Conservation (phyloP, 2,888 invertebrate genomes). For the Dexiosoma caninum region DNA sequence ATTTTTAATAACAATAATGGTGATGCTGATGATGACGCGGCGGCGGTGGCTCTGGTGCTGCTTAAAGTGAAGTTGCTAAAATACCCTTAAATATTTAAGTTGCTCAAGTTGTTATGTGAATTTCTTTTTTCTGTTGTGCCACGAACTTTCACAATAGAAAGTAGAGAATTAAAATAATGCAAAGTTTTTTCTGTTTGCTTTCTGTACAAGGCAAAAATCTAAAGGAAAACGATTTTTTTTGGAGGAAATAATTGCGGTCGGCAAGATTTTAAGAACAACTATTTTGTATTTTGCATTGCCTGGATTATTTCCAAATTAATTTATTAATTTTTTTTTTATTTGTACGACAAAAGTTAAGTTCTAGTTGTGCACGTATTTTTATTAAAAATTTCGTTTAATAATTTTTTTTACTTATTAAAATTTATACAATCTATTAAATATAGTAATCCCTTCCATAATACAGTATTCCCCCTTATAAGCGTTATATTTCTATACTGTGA, state of each 20-base stretch:
- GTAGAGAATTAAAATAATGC: neutral
- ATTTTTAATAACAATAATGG: constrained; percentile 34
- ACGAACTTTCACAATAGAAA: constrained; percentile 23
- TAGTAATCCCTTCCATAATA: too few relatives aligned
- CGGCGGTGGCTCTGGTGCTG: neutral
- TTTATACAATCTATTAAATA: too few relatives aligned
- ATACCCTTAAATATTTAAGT: constrained; percentile 46
- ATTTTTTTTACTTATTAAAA: too few relatives aligned
- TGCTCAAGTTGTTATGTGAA: neutral
- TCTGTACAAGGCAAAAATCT: neutral
- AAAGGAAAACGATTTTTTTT: neutral
- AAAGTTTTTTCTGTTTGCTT: neutral
- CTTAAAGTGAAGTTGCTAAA: neutral
- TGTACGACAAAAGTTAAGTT: too few relatives aligned
- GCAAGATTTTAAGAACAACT: neutral
- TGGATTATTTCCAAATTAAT: too few relatives aligned
- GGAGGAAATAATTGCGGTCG: neutral
- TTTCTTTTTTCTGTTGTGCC: constrained; percentile 44
- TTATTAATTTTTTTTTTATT: neutral
- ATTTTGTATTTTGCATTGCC: too few relatives aligned
- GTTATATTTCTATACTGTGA: too few relatives aligned
- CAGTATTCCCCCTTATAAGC: too few relatives aligned
- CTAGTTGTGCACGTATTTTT: too few relatives aligned
- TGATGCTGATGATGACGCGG: neutral
- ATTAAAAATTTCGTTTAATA: too few relatives aligned